Base-by-base conservation (phyloP, 2,113 vertebrate species). In the Vidua chalybeata region DNA sequence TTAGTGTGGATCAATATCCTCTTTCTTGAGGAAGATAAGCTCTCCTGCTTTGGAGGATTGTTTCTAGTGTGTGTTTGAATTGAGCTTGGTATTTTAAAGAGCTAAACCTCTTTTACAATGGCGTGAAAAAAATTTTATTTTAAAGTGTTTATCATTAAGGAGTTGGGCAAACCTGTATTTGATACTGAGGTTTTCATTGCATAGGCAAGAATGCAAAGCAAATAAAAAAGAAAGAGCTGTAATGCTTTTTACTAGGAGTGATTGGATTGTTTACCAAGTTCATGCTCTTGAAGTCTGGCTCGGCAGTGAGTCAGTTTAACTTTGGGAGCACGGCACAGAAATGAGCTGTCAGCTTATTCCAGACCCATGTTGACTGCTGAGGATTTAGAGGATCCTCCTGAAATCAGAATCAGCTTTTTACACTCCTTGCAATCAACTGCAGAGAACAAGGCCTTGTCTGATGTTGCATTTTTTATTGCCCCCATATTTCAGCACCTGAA, bases 191-290 rank as follows among this genome's bases (percentile, higher is more conserved):
- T 67, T 90, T 91, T 54, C 20, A 84, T 35, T 81, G 54, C 67
- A 64, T 28, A 51, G 37, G 48, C 6, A 23, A 77, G 84, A 95
- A 37, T 18, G 51, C 74, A 97, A 74, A 93, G 72, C 55, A 94
- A 91, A 94, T 11, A 90, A 49, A 81, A 79, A 35, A 75, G 54
- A 80, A 87, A 89, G 30, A 55, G 39, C 63, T 66, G 37, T 51
- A 82, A 66, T 69, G 35, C 9, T 39, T 83, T 72, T 87, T 52
- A 78, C 56, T 74, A 13, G 43, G 54, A 94, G 66, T 31, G 45
- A 90, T 28, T 62, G 46, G 63, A 69, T 95, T 83, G 90, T 86
- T 93, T 91, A 67, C 56, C 31, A 59, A 92, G 84, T 74, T 93
- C 31, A 11, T n/a, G 92, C 72, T 80, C 81, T 92, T 69, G 77